Conservation (phyloP, 1,140 invertebrate species). For the Notospermus geniculatus region DNA sequence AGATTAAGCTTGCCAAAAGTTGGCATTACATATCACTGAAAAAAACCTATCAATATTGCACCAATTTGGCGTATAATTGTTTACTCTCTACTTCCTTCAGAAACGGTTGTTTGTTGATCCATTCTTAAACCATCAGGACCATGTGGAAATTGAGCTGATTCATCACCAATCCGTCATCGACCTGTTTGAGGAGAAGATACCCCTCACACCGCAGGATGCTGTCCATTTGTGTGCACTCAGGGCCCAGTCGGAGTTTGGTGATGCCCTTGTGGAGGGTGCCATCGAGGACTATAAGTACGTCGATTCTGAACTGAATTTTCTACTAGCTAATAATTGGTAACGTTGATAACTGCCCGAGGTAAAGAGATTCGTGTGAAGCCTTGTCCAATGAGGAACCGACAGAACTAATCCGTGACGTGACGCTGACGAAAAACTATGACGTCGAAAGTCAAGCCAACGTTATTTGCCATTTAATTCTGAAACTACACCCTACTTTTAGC, state of each 20-base stretch:
- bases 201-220: conserved; percentile 87
- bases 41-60: no score
- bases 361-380: no score
- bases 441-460: no score
- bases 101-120: conserved; percentile 89
- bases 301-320: background rate
- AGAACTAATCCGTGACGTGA: no score
- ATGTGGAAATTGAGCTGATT: conserved; percentile 91
- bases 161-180: conserved; percentile 92
- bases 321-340: background rate
- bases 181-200: conserved; percentile 84
- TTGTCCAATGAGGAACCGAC: no score
- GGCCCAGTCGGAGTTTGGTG: conserved; percentile 86
- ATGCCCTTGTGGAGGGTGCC: conserved; percentile 62
- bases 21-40: no score
- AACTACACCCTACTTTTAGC: no score
- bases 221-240: conserved; percentile 92
- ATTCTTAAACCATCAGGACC: conserved; percentile 79
- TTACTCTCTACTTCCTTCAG: conserved; percentile 59
- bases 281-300: conserved; percentile 50
- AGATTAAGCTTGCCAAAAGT: no score
- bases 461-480: no score
- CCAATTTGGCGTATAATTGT: background rate
- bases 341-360: no score
- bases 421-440: no score